Base-by-base conservation (phyloP, 2,113 vertebrate species). In the Daubentonia madagascariensis region DNA sequence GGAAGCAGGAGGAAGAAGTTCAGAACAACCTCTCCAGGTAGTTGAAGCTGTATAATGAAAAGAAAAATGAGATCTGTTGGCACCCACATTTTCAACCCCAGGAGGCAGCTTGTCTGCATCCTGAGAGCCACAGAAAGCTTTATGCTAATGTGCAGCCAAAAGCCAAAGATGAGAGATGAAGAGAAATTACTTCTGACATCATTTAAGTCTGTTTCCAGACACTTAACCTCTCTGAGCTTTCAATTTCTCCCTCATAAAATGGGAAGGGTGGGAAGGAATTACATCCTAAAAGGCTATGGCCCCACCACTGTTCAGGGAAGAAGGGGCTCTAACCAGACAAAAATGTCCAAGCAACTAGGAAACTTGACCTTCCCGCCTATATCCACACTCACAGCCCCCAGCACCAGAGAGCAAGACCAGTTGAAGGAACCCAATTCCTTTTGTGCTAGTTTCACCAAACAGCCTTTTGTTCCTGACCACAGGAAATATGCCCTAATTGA, bases 101-200 rank as follows among this genome's bases (percentile, higher is more conserved):
- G 25, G 40, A 97, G 57, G 59, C 57, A 68, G 32, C 20, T 30
- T 76, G 32, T 57, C 50, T 54, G 30, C 35, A 45, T 23, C 70
- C 25, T n/a, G 17, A 90, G 59, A 83, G 18, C 85, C 48, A 8
- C 68, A 57, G 23, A 84, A 63, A 89, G 59, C 94, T 57, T 72
- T 78, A 83, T 95, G 84, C 87, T 89, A 78, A 95, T 94, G 35
- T 32, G 52, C 52, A 93, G 50, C 63, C 88, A 48, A 50, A 65
- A 93, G 59, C 32, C 94, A 96, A 81, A 93, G 76, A 87, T 32
- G 92, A 83, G 73, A 97, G 70, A 80, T 16, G 40, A 59, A 85
- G 63, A 97, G 78, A 95, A 97, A 97, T 92, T 67, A 79, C 73
- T 97, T 89, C 79, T 96, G 97, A 97, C 96, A 95, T 25, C 7